A percentile compares a stretch with the other conserved stretches of the same genome.
These are phyloP conservation scores for Gisinianus flammeolus DNA, from an alignment of 2,888 invertebrate species.

Conservation along the genomic window DNA sequence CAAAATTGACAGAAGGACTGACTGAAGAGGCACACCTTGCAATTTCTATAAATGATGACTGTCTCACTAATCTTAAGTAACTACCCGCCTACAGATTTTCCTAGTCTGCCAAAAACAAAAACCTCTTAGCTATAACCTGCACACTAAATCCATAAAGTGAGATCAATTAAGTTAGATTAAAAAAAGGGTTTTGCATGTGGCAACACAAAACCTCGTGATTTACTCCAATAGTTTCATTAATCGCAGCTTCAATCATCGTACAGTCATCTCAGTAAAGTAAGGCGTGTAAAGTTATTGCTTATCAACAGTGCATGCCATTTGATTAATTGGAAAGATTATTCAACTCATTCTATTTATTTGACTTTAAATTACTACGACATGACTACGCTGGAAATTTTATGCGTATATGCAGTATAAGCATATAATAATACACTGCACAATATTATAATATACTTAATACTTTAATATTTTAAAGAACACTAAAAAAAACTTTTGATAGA, in stretches of 20 bases:
- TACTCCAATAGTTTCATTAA: neutral
- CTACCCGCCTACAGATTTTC: constrained; percentile 12
- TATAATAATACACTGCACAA: neutral
- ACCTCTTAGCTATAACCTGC: neutral
- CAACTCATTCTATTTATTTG: neutral
- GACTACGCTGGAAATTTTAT: neutral
- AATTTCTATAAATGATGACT: constrained; percentile 22
- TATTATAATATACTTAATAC: too few species aligned
- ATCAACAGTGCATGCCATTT: constrained; percentile 7
- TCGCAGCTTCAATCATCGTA: neutral
- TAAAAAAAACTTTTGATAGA: too few species aligned
- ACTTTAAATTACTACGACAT: neutral
- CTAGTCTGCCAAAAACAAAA: neutral
- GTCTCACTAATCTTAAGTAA: constrained; percentile 7
- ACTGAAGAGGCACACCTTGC: constrained; percentile 16
- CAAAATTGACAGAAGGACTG: neutral
- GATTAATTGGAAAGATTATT: constrained; percentile 25
- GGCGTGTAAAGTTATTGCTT: neutral
- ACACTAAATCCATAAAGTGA: neutral
- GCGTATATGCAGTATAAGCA: neutral
- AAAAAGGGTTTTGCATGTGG: neutral
- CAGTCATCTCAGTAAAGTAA: neutral
- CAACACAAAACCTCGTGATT: neutral
- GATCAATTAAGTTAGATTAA: constrained; percentile 17
- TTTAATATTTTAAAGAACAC: too few species aligned